Percentiles rank a stretch among this genome's conserved stretches.
These are phyloP conservation scores for Empidonax traillii DNA, from an alignment of 2,113 vertebrate genomes.

Conservation along the genomic window DNA sequence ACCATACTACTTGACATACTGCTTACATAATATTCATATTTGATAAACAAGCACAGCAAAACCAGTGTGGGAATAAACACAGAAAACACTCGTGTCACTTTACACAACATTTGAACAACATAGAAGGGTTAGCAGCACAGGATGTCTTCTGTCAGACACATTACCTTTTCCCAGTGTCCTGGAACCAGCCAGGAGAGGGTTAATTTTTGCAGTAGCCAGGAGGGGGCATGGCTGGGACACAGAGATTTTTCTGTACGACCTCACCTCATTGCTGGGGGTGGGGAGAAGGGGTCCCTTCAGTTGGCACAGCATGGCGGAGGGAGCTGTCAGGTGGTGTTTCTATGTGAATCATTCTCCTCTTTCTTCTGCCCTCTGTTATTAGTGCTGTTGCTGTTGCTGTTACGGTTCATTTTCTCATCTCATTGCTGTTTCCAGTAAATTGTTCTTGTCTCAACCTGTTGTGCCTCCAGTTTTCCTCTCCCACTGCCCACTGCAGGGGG, in stretches of 20 bases:
- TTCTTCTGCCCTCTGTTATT: neutral
- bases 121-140: neutral
- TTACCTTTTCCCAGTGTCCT: neutral
- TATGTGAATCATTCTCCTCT: neutral
- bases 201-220: neutral
- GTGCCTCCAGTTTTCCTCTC: neutral
- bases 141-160: neutral
- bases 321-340: neutral
- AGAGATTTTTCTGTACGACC: neutral
- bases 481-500: neutral
- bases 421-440: neutral
- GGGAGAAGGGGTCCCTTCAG: neutral
- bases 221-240: neutral
- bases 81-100: neutral
- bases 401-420: neutral
- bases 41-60: neutral
- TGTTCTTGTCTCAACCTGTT: neutral
- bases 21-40: neutral
- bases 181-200: neutral
- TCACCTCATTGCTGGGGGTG: neutral
- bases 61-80: neutral
- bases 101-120: neutral
- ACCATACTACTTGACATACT: neutral
- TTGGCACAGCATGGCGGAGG: neutral
- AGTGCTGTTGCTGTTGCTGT: neutral